Conservation (phyloP, 2,888 invertebrate species). For the Lasioglossum calceatum region DNA sequence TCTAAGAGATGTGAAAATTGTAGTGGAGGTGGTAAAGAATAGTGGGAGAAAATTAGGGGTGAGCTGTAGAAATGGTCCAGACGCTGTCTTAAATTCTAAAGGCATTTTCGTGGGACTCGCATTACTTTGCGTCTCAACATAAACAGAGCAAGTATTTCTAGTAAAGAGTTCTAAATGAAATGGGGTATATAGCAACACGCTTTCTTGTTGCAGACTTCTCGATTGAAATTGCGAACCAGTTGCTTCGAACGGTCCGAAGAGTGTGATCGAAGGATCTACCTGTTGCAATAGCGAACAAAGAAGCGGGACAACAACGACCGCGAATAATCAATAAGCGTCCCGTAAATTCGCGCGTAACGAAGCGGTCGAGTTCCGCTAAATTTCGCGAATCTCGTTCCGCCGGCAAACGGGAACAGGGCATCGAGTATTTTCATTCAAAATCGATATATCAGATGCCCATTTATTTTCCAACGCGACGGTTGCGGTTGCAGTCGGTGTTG, state of each 20-base stretch:
- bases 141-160: not conserved
- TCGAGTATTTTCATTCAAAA: slow-evolving; percentile 30
- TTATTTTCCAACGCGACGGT: slow-evolving; percentile 33
- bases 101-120: no score
- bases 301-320: not conserved
- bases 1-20: no score
- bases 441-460: slow-evolving; percentile 47
- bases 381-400: not conserved
- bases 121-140: no score
- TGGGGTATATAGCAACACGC: not conserved
- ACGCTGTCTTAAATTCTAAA: no score
- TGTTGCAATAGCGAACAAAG: not conserved
- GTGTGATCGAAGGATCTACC: not conserved
- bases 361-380: slow-evolving; percentile 13
- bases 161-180: not conserved
- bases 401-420: not conserved
- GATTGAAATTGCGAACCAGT: not conserved
- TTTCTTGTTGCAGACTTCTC: not conserved
- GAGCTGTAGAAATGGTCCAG: no score
- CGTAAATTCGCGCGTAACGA: slow-evolving; percentile 1
- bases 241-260: not conserved
- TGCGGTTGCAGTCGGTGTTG: not conserved
- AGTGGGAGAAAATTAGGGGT: no score
- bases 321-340: slow-evolving; percentile 11
- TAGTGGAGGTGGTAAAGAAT: no score